These are phyloP conservation scores for Hydrotaea diabolus DNA, from an alignment of 2,888 invertebrate genomes.

Conservation along the genomic window DNA sequence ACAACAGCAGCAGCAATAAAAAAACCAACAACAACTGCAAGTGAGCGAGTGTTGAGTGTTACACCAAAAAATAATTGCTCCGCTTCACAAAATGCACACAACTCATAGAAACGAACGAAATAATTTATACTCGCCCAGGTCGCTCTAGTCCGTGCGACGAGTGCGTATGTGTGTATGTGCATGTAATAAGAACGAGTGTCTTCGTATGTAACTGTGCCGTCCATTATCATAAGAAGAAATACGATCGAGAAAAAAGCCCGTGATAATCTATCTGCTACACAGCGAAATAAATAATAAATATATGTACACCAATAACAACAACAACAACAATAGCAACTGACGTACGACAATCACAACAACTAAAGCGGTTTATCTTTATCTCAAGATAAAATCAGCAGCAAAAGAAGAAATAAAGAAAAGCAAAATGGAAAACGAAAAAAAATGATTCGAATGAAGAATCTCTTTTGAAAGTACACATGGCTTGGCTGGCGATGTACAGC, in stretches of 20 bases:
- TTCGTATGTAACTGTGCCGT: not conserved
- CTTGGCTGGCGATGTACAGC: not conserved
- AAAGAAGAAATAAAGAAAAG: not conserved
- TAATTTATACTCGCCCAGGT: conserved; percentile 4
- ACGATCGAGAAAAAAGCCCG: conserved; percentile 6
- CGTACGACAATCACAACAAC: conserved; percentile 31
- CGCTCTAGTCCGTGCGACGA: not conserved
- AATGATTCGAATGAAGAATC: not conserved
- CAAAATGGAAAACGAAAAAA: not conserved
- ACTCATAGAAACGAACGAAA: not conserved
- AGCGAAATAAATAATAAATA: conserved; percentile 31
- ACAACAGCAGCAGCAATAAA: not conserved
- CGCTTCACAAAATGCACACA: not conserved
- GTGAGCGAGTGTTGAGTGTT: not conserved
- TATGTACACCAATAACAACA: not conserved
- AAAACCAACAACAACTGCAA: not conserved
- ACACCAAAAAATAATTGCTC: conserved; percentile 7
- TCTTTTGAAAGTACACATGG: not conserved
- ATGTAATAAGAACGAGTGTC: not conserved
- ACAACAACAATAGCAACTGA: conserved; percentile 16
- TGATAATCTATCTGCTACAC: conserved; percentile 29
- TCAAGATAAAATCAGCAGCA: conserved; percentile 12
- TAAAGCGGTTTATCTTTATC: conserved; percentile 40
- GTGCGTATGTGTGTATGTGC: not conserved
- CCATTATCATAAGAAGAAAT: conserved; percentile 7